Base-by-base conservation (phyloP, 2,797 vertebrate species). In the Acanthopagrus latus region DNA sequence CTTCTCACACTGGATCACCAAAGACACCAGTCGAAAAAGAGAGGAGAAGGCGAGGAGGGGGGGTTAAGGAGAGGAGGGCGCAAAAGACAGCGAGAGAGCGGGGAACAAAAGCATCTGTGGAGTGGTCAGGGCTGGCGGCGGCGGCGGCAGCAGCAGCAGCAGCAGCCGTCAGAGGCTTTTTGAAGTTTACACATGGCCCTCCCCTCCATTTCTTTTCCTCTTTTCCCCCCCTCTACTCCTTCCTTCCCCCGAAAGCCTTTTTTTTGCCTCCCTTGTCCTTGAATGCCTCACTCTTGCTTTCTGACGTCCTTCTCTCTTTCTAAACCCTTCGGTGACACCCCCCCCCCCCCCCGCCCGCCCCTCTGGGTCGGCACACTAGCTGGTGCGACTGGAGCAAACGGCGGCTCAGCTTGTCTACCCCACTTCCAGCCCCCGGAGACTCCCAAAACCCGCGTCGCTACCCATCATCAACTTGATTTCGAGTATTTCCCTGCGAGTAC, bases 71-170 rank as follows among this genome's bases (percentile, higher is more conserved):
- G 83, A 64, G 67, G 75, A 82, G 87, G 73, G 76, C 46, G 86
- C 64, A 54, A 71, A 55, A 73, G 66, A 76, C 74, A 85, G 83
- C 57, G 78, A 76, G 64, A n/a, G 80, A 84, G 85, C 51, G 72
- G 85, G 93, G 94, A 94, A 95, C 93, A 94, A 95, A 95, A 95
- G 95, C 95, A 93, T 94, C 89, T 93, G 94, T 90, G 71, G 91
- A 93, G 91, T 91, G 94, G 94, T 94, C 94, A 93, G 91, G 83
- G 89, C 93, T 86, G 85, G 82, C 80, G 76, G 88, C 76, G 29
- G 83, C 92, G 85, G 92, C 87, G 67, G 89, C 92, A 86, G 92
- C 93, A 91, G 89, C 92, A 85, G 92, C 87, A 67, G 89, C 92
- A 86, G 92, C 93, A 91, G 89, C 91, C 90, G 85, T 92, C 90